Base-by-base conservation (phyloP, 2,113 vertebrate species). In the Ammodramus savannarum region DNA sequence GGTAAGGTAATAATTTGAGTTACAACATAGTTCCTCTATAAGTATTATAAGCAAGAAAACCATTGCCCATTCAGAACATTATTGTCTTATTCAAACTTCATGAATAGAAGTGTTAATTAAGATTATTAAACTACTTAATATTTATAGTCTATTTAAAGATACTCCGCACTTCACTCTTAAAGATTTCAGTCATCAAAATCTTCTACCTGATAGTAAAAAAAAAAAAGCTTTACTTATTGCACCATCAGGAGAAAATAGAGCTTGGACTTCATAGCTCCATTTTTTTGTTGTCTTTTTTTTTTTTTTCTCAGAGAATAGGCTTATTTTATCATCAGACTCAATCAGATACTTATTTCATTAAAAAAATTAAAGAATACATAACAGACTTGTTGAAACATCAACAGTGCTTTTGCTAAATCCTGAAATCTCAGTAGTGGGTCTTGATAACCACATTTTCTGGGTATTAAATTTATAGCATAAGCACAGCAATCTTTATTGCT, bases 161-260 rank as follows among this genome's bases (percentile, higher is more conserved):
- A 29, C 1, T 16, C 7, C 20, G 18, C 43, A 20, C 2, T 1
- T 55, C 55, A 25, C 4, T 19, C 19, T 59, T 84, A 20, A 93
- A 80, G 32, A 87, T 32, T 84, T 11, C 7, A 67, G 15, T 68
- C 21, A 61, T 39, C 8, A 49, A 57, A 77, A 57, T 73, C 13
- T 72, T 63, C 26, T 76, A 63, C 26, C 5, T 59, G 34, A 52
- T 55, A 4, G 3, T 3, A 4, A 19, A n/a, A 46, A 55, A 38
- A 8, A 2, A 8, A 0, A 26, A 15, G 25, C 48, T 49, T 11
- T 80, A 23, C 7, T 39, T 75, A 54, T 16, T 38, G 1, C 2
- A 54, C 2, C 7, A 55, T 77, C 13, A 39, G 9, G 8, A 84
- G 10, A 43, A 13, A 54, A 49, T 3, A 51, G 7, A 63, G 34